Conservation (phyloP, 2,888 invertebrate genomes). For the Ganaspis brasiliensis region DNA sequence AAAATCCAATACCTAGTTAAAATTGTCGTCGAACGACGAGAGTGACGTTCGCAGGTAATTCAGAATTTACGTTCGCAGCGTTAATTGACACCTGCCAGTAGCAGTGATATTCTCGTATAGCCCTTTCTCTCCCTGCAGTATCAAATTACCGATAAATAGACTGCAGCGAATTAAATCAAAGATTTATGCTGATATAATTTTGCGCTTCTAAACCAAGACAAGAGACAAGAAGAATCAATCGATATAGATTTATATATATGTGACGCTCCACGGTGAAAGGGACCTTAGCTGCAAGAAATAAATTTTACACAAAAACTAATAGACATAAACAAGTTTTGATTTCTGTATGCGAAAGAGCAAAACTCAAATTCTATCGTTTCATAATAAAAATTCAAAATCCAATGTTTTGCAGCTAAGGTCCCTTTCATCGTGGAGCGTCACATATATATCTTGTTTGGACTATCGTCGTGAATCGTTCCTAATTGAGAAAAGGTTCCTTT, state of each 20-base stretch:
- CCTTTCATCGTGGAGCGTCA: no score
- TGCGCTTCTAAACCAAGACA: conserved; percentile 16
- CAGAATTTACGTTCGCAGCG: conserved; percentile 28
- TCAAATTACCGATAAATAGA: conserved; percentile 39
- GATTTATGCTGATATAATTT: conserved; percentile 39
- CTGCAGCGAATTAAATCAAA: conserved; percentile 34
- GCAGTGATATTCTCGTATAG: conserved; percentile 39
- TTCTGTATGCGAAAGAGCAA: no score
- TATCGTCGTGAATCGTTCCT: conserved; percentile 25
- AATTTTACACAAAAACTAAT: no score
- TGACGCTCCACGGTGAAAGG: no score
- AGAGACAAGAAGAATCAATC: conserved; percentile 24
- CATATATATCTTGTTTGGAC: conserved; percentile 12
- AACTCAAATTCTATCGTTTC: no score
- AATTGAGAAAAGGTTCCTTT: conserved; percentile 40
- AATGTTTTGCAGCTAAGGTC: no score
- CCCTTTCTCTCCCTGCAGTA: conserved; percentile 36
- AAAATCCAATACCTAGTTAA: conserved; percentile 26
- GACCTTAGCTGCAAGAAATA: no score
- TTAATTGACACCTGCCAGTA: conserved; percentile 43
- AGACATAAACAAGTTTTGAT: no score
- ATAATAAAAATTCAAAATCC: no score
- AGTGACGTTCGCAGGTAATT: conserved; percentile 40
- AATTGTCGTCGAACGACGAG: conserved; percentile 34
- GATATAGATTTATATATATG: no score